Base-by-base conservation (phyloP, 2,888 invertebrate genomes). In the Eucera pruinosa region DNA sequence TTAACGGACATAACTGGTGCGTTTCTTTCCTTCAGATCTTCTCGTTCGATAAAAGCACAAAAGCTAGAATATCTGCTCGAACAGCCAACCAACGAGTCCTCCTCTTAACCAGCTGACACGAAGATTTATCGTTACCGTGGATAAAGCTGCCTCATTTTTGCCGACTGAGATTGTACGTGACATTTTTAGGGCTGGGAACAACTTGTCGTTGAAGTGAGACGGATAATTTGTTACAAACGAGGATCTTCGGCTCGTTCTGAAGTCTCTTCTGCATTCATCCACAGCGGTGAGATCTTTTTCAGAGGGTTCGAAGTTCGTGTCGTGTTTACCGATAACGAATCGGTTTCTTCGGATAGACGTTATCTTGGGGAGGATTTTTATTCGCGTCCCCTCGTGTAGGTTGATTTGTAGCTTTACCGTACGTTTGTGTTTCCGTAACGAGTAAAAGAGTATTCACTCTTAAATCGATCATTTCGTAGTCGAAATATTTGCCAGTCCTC, bases 41-140 rank as follows among this genome's bases (percentile, higher is more conserved):
- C 11, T 13, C 11, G 11, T 1, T 41, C 47, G 60, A 67, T 67
- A 43, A n/a, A 20, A 11, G 23, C 6, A 18, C 20, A n/a, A n/a
- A 4, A 6, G 23, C 4, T 25, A n/a, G 25, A 43, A 50, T 62
- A 48, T 50, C 25, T 50, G 41, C 18, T 57, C 36, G 33, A 33
- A 20, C 25, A 50, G 27, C 20, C 18, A 48, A 15, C 25, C 33
- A 27, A 18, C 23, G 18, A 33, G 25, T 25, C n/a, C 25, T 23
- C 13, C 25, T 41, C 11, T n/a, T 41, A 25, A 25, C 57, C 11
- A 41, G 45, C 27, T 61, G 58, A 45, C 50, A 13, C 36, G 39
- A 55, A 47, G 47, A 70, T 73, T 73, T 69, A 73, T 73, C 39
- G 47, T 9, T 9, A 2, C 13, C 20, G 20, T 41, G 18, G 15